A percentile compares a stretch with the other conserved stretches of the same genome.
phyloP scores from a whole-genome alignment of 2,797 vertebrate genomes.

The Tokudaia muenninki region DNA sequence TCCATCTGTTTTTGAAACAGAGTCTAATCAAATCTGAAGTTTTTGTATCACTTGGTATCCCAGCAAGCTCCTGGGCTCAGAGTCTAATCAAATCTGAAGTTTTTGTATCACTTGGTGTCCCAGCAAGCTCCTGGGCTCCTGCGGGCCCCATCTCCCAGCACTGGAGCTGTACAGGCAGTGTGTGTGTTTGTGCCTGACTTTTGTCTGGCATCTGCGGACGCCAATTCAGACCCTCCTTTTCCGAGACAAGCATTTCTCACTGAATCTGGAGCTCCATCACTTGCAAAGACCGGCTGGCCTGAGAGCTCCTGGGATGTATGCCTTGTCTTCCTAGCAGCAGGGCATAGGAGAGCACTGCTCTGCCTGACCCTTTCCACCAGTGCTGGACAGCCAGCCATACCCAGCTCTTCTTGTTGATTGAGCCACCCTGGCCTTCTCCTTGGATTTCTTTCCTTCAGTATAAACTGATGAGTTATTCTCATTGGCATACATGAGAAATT shows the following conservation, averaged over 20 bases:
- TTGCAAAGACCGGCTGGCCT: not conserved
- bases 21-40: not conserved
- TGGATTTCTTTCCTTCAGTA: not conserved
- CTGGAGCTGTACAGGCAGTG: not conserved
- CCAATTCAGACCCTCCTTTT: not conserved
- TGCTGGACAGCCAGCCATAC: not conserved
- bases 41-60: not conserved
- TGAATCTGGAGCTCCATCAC: not conserved
- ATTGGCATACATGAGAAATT: not conserved
- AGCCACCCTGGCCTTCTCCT: not conserved
- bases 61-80: not conserved
- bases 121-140: not conserved
- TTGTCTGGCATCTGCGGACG: not conserved
- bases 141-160: not conserved
- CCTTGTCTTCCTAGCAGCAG: not conserved
- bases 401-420: not conserved
- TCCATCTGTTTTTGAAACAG: not conserved
- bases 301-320: not conserved
- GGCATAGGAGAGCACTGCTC: not conserved
- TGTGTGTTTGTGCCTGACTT: not conserved
- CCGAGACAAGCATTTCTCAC: not conserved
- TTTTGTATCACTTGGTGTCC: not conserved
- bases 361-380: not conserved
- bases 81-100: not conserved
- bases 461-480: constrained; percentile 22